Percentiles rank a stretch among this genome's conserved stretches.
These are phyloP conservation scores for Antechinus flavipes DNA, from an alignment of 2,113 vertebrate species.

Conservation along the genomic window DNA sequence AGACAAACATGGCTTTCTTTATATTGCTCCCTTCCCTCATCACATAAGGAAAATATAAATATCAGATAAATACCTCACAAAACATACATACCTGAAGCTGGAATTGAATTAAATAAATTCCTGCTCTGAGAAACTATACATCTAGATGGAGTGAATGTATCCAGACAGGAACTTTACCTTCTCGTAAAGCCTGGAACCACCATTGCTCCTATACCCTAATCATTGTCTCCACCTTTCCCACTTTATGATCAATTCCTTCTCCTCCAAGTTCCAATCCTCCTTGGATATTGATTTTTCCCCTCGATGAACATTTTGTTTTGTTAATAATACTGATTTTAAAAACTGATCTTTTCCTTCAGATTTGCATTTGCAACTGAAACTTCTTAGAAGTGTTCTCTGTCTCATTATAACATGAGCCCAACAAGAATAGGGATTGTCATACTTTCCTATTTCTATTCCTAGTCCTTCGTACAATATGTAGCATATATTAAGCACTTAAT, in stretches of 20 bases:
- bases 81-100: neutral
- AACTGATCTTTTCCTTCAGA: neutral
- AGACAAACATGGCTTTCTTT: neutral
- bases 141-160: neutral
- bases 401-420: neutral
- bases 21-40: neutral
- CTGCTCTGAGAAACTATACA: neutral
- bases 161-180: neutral
- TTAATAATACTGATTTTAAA: neutral
- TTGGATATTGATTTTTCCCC: neutral
- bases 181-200: neutral
- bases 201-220: neutral
- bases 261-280: neutral
- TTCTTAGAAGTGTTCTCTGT: neutral
- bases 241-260: neutral
- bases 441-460: neutral
- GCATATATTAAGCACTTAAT: neutral
- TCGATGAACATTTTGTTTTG: neutral
- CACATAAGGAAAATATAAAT: neutral
- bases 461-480: neutral
- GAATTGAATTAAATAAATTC: neutral
- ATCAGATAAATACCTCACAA: neutral
- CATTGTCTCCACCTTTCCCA: neutral
- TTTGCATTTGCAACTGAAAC: neutral
- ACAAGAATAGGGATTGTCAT: neutral